Evolutionary conservation across 2,797 vertebrate genomes (phyloP), one percentile per base, ranked within the genome.

Genomic region (Melanotaenia boesemani): DNA sequence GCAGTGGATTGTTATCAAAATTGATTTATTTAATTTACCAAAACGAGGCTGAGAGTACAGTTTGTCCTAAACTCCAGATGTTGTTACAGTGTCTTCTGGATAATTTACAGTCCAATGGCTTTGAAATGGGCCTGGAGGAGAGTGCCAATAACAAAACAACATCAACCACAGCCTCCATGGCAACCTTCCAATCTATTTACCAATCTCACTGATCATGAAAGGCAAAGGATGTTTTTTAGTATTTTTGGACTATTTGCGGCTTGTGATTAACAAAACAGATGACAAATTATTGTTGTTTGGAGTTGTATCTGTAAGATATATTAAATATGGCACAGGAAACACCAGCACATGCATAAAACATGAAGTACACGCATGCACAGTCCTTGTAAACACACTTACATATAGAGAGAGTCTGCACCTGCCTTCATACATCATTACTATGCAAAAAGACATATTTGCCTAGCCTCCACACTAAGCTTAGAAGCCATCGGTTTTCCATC

Each of bases 391-490:
- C 82, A 89, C 56, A 37, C 37, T 69, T 22, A 70, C 60, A 68
- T 72, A 76, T 63, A 88, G 72, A 86, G 60, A 88, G 72, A 77
- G 55, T 41, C 72, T 83, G 81, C 90, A 92, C 88, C 91, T 91
- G 88, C 78, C 79, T 79, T 82, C 66, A 55, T 71, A 72, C 67
- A 88, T 80, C 81, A 90, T 82, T 80, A 78, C 80, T 70, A 85
- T 84, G 80, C 78, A 86, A 89, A 92, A 88, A 81, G 81, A 84
- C 74, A 85, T 77, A 84, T 90, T 87, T 89, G 76, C 62, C 44
- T 74, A 77, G 84, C 78, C 83, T 82, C 76, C 66, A 84, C 61
- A 41, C 37, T 56, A 56, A 81, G 70, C 70, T 70, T 8, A 26
- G 75, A 74, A 58, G 73, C 81, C 34, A 56, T 72, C 6, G 13